Conservation (phyloP, 2,797 vertebrate species). For the Sitta carolinensis region DNA sequence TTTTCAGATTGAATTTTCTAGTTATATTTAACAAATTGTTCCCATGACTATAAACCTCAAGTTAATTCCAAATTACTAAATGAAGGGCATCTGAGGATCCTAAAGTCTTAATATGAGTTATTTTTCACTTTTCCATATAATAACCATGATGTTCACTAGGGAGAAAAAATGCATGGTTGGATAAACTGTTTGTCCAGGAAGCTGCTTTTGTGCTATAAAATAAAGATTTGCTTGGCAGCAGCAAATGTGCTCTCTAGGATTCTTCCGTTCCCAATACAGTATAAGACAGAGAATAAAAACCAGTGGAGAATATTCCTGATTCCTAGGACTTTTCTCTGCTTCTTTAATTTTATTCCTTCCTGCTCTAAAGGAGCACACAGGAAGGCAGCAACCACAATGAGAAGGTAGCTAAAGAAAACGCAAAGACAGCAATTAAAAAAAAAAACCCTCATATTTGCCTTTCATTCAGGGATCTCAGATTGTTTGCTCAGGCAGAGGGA, state of each 20-base stretch:
- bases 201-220: conserved; percentile 57
- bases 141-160: neutral
- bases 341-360: neutral
- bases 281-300: neutral
- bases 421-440: neutral
- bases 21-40: neutral
- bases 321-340: neutral
- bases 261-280: neutral
- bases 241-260: conserved; percentile 19
- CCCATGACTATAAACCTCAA: neutral
- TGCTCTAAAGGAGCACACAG: neutral
- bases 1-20: neutral
- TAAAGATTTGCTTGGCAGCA: conserved; percentile 51
- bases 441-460: neutral
- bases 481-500: neutral
- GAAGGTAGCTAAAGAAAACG: neutral
- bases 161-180: neutral
- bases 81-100: conserved; percentile 12
- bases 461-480: neutral
- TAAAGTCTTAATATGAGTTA: neutral
- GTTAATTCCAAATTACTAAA: conserved; percentile 9
- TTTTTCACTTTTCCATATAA: conserved; percentile 37
- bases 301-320: neutral
- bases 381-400: neutral
- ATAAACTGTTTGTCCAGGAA: conserved; percentile 43